phyloP scores from a whole-genome alignment of 2,888 invertebrate genomes.

The Deilephila porcellus region DNA sequence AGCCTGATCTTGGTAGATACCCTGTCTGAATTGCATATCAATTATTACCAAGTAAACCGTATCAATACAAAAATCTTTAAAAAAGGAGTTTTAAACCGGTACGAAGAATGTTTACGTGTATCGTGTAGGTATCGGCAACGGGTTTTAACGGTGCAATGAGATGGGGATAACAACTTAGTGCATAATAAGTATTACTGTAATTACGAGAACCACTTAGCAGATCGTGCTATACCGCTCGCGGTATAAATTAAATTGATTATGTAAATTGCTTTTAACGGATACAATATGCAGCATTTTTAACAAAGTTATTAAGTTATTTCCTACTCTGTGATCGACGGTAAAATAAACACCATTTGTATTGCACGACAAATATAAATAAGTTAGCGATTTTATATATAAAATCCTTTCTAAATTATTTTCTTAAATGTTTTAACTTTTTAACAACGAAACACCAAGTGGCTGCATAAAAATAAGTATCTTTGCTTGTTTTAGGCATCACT shows the following conservation, averaged over 20 bases:
- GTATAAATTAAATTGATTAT: background rate
- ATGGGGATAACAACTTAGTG: background rate
- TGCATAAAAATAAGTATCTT: background rate
- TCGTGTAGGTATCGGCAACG: background rate
- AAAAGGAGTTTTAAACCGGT: too few relatives aligned
- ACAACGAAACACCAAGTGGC: background rate
- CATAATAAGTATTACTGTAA: constrained; percentile 14
- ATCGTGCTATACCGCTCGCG: background rate
- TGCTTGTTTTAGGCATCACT: background rate
- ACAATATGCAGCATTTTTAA: background rate
- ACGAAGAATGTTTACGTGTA: background rate
- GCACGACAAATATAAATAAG: too few relatives aligned
- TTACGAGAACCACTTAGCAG: background rate
- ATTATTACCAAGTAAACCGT: too few relatives aligned
- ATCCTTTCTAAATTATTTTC: too few relatives aligned
- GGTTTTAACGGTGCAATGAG: background rate
- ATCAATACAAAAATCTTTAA: too few relatives aligned
- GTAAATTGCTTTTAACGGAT: background rate
- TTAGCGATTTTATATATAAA: too few relatives aligned
- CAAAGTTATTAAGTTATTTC: too few relatives aligned
- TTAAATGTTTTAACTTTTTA: too few relatives aligned
- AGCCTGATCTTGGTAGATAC: too few relatives aligned
- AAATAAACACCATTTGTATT: too few relatives aligned
- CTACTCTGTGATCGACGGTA: too few relatives aligned
- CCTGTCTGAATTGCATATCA: too few relatives aligned